phyloP scores from a whole-genome alignment of 1,140 invertebrate genomes.

The Caenorhabditis remanei region DNA sequence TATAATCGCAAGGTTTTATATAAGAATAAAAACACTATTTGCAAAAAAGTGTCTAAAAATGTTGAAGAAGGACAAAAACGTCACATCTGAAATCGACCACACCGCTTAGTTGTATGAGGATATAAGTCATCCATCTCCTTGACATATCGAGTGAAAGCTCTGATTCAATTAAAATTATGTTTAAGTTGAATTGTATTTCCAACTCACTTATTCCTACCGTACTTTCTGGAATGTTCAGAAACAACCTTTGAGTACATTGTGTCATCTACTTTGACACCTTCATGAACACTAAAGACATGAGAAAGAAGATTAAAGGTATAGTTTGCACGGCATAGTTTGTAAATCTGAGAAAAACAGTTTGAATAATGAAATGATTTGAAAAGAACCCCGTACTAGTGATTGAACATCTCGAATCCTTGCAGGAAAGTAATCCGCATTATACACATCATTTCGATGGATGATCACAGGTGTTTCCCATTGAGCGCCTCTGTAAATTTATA shows the following conservation, averaged over 20 bases:
- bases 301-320: slow-evolving; percentile 21
- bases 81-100: neutral
- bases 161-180: neutral
- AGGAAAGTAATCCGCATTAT: slow-evolving; percentile 30
- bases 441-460: slow-evolving; percentile 2
- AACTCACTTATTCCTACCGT: neutral
- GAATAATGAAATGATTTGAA: neutral
- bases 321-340: slow-evolving; percentile 9
- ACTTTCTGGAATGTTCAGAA: neutral
- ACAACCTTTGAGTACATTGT: neutral
- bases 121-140: slow-evolving; percentile 2
- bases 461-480: neutral
- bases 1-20: too few relatives aligned
- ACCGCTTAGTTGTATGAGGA: neutral
- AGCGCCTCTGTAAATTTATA: neutral
- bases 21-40: too few relatives aligned
- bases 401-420: slow-evolving; percentile 1
- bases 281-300: slow-evolving; percentile 6
- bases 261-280: slow-evolving; percentile 2
- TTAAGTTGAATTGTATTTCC: neutral
- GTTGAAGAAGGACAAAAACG: too few relatives aligned
- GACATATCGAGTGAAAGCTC: slow-evolving; percentile 12
- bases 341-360: neutral
- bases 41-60: too few relatives aligned
- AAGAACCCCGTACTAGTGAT: neutral